phyloP scores from a whole-genome alignment of 1,140 invertebrate species.

The Lepidurus arcticus region DNA sequence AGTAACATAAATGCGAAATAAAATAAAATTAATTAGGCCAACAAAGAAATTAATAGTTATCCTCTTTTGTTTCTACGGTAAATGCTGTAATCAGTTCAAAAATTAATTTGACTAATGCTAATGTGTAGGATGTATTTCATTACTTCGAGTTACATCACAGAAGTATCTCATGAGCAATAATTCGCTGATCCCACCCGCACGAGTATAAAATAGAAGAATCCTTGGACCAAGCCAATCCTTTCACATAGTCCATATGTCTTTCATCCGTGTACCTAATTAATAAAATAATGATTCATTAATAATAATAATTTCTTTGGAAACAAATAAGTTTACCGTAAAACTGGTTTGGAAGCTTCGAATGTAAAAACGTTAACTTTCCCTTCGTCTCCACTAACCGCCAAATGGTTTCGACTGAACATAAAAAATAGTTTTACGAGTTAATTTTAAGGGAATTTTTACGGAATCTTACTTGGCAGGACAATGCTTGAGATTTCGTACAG shows the following conservation, averaged over 20 bases:
- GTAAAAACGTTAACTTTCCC: conserved; percentile 24
- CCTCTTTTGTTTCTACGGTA: too few species aligned
- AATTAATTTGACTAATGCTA: too few species aligned
- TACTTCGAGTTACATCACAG: not conserved
- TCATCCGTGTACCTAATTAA: conserved; percentile 32
- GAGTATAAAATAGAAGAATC: conserved; percentile 22
- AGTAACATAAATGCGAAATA: too few species aligned
- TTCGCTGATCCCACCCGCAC: conserved; percentile 32
- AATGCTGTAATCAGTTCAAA: too few species aligned
- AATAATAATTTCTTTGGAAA: not conserved
- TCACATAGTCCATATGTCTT: conserved; percentile 25
- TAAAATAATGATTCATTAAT: not conserved
- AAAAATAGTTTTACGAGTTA: not conserved
- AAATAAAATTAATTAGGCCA: too few species aligned
- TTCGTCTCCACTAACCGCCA: conserved; percentile 28
- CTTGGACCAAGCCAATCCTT: conserved; percentile 27
- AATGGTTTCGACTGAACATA: not conserved
- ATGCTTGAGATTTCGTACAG: not conserved
- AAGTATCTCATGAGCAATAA: conserved; percentile 27
- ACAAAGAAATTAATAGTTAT: too few species aligned
- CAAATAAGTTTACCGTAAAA: conserved; percentile 25
- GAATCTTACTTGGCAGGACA: not conserved
- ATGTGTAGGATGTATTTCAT: not conserved
- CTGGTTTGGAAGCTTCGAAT: conserved; percentile 10
- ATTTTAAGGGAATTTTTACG: not conserved